A percentile compares a stretch with the other conserved stretches of the same genome.
These are phyloP conservation scores for Limosa lapponica DNA, from an alignment of 2,797 vertebrate genomes.

Conservation along the genomic window DNA sequence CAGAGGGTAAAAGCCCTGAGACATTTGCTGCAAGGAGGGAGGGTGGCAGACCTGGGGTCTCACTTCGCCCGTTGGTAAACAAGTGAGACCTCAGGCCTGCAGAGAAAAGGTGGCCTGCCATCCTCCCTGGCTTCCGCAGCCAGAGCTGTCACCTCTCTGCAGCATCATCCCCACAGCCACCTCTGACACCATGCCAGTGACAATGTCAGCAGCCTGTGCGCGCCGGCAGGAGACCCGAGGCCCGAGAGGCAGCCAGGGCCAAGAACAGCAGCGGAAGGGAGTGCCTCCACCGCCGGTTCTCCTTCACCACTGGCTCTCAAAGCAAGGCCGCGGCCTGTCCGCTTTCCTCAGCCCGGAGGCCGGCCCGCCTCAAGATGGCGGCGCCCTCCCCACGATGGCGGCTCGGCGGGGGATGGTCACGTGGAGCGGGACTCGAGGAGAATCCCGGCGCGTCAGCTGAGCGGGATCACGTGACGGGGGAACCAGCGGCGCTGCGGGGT, in stretches of 20 bases:
- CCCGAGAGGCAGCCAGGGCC: neutral
- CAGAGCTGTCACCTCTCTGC: neutral
- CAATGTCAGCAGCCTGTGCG: neutral
- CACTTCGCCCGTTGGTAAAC: no score
- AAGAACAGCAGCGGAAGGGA: no score
- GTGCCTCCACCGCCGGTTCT: neutral
- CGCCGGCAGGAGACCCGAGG: neutral
- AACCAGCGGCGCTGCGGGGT: neutral
- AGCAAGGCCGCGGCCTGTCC: rapidly evolving
- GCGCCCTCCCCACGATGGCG: constrained; percentile 15
- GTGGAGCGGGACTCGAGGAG: neutral
- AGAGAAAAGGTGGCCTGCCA: neutral
- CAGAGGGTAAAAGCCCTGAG: neutral
- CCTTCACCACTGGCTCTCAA: neutral
- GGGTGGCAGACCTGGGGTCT: neutral
- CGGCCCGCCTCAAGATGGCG: constrained; percentile 10
- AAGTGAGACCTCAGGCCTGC: neutral
- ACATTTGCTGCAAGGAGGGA: neutral
- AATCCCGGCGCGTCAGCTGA: neutral
- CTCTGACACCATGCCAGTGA: rapidly evolving
- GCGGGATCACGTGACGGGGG: neutral
- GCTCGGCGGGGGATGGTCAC: neutral
- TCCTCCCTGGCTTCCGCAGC: neutral
- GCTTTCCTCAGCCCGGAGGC: no score
- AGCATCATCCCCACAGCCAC: rapidly evolving